Evolutionary conservation across 2,113 vertebrate genomes (phyloP), one percentile per base, ranked within the genome.

Genomic region (Maccullochella peelii): DNA sequence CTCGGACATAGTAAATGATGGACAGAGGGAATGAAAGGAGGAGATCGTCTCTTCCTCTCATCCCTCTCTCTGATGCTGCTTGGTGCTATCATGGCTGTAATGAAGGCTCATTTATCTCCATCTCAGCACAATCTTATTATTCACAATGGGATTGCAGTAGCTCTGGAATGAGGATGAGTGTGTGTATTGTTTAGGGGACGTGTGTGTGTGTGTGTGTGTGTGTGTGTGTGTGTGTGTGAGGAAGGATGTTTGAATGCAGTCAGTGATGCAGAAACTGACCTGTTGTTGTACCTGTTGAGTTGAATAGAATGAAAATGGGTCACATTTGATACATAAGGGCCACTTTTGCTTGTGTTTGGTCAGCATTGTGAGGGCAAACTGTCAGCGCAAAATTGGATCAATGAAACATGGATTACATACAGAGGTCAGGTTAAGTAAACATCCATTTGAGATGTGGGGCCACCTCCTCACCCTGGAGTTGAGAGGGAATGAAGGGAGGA

Each of bases 41-140:
- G 65, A 77, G 55, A 63, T 70, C 52, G 11, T 80, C 63, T 74
- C 59, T 61, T 87, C 40, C 67, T 82, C 77, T 79, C 82, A 47
- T 84, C 38, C 77, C 89, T 76, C 63, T 88, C 79, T 86, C 69
- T 79, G 78, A 27, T 86, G 77, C 86, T 82, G 76, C 84, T 75
- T 80, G 79, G 27, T 75, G 79, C 86, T 77, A 90, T 93, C 85
- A 91, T 88, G 77, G 88, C 80, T 73, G 73, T 95, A 95, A 95
- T 94, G 90, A 95, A 94, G 87, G 79, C 88, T 86, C 91, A 90
- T 95, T 94, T 94, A 92, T 95, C 92, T 95, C 88, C 91, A 93
- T 93, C 93, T 90, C 77, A 84, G 78, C 68, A 36, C 82, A 86
- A 88, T 93, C 91, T 93, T 92, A 95, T 95, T 94, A 93, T 90